Evolutionary conservation across 2,888 invertebrate species (phyloP), one percentile per base, ranked within the genome.

Genomic region (Caenorhabditis uteleia): DNA sequence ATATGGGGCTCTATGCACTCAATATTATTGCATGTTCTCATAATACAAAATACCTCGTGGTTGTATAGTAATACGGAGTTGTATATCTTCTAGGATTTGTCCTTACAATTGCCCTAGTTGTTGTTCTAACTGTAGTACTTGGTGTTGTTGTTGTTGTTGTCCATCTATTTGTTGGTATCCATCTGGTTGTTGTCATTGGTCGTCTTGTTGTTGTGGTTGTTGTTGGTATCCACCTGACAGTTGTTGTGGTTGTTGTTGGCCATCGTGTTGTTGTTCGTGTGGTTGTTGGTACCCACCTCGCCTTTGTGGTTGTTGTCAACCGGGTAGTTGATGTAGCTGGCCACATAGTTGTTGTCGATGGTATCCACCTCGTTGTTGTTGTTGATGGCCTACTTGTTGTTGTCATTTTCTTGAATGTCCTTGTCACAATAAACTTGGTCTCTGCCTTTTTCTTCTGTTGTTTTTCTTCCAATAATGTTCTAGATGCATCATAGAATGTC

Each of bases 401-500:
- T 1, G 47, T 53, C 39, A 62, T 44, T 39, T 53, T 57, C 42
- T 33, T 51, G 42, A 64, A 53, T 14, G 46, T 57, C 14, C 57
- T 29, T 12, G 57, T 64, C n/a, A 64, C 34, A n/a, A 57, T 64
- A 23, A 38, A 49, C 29, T 34, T 40, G 21, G 44, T 42, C 18
- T 7, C 7, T 20, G 38, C 4, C 18, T 34, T 7, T 34, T 34
- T 39, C 6, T 3, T 29, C 20, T 7, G 39, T 14, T 20, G 7
- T 39, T 21, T 18, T n/a, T 48, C 53, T 12, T 50, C 38, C 8
- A 64, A 21, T 5, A 64, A 36, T 10, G 64, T 51, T 26, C 42
- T 26, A 10, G 57, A 53, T 20, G 57, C 51, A 40, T 64, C 57
- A 23, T 53, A 54, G 20, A 57, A 64, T 26, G 64, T 57, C 14